phyloP scores from a whole-genome alignment of 1,140 invertebrate species.

The Heterodera carotae region DNA sequence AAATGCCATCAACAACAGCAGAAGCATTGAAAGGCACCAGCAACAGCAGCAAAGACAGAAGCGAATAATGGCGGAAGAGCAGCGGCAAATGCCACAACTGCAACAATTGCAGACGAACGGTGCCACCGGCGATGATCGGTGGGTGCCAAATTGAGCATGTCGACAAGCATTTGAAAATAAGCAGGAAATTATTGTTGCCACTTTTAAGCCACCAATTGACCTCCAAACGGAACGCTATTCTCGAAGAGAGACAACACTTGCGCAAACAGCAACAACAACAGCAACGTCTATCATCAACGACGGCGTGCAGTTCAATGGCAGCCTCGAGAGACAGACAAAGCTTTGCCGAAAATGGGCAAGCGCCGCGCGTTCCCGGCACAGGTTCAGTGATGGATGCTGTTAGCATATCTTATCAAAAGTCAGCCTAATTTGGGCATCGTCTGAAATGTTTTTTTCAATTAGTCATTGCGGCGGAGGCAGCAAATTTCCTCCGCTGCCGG shows the following conservation, averaged over 20 bases:
- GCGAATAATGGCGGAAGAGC: neutral
- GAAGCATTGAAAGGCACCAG: neutral
- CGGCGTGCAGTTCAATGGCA: neutral
- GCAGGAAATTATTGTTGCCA: no score
- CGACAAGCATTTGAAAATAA: no score
- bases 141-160: no score
- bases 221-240: no score
- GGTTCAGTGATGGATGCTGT: no score
- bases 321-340: neutral
- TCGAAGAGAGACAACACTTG: neutral
- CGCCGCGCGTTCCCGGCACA: neutral
- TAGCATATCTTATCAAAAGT: no score
- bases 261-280: slow-evolving; percentile 20
- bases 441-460: no score
- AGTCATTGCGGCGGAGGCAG: no score
- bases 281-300: neutral
- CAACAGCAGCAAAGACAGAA: neutral
- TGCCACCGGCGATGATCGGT: neutral
- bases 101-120: neutral
- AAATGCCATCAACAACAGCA: no score
- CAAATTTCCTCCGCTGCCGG: no score
- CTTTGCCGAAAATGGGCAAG: neutral
- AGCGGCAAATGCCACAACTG: neutral
- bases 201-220: no score
- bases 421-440: no score